Conservation (phyloP, 2,888 invertebrate species). For the Nephrotoma appendiculata region DNA sequence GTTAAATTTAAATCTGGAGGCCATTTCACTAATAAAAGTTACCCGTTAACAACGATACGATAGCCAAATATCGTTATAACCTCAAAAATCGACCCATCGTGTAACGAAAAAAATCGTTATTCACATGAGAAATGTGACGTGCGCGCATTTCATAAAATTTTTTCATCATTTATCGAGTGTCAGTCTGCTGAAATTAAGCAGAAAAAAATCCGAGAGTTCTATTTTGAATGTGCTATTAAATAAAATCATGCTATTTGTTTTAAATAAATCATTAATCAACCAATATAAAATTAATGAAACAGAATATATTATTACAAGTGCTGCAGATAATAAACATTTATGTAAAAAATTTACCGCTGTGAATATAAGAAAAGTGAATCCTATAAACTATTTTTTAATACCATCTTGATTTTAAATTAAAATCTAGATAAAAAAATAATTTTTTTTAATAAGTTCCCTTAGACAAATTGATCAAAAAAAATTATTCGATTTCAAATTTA, state of each 20-base stretch:
- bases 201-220: conserved; percentile 3
- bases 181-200: not conserved
- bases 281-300: conserved; percentile 6
- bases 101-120: not conserved
- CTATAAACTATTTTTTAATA: conserved; percentile 22
- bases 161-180: not conserved
- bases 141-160: not conserved
- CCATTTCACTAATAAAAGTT: not conserved
- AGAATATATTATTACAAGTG: conserved; percentile 7
- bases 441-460: not conserved
- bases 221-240: conserved; percentile 19
- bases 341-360: not conserved
- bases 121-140: not conserved
- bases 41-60: not conserved
- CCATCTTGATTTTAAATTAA: conserved; percentile 26
- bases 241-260: conserved; percentile 33
- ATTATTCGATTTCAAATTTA: not conserved
- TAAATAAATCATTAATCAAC: conserved; percentile 20
- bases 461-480: not conserved
- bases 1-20: not conserved
- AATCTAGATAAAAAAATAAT: not conserved
- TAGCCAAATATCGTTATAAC: not conserved
- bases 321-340: conserved; percentile 8
- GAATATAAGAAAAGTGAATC: conserved; percentile 18
- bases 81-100: not conserved